phyloP scores from a whole-genome alignment of 2,113 vertebrate species.

The Anarhynchus alexandrinus region DNA sequence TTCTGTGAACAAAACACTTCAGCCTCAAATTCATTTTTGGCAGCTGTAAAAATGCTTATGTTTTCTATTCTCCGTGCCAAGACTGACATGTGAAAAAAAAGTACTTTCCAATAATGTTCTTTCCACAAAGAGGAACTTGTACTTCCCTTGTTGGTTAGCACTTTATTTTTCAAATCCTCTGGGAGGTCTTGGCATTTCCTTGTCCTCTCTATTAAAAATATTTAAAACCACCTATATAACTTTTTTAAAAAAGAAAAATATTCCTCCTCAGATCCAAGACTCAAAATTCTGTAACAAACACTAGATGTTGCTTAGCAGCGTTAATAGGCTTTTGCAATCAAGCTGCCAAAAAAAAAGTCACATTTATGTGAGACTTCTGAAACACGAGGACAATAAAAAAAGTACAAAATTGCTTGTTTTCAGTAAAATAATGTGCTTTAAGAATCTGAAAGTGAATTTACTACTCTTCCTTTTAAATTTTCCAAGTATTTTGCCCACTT shows the following conservation, averaged over 20 bases:
- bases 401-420: background rate
- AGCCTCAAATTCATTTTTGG: background rate
- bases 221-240: background rate
- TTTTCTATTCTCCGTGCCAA: background rate
- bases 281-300: background rate
- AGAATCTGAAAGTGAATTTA: background rate
- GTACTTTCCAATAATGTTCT: background rate
- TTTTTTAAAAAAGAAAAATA: background rate
- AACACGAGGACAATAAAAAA: background rate
- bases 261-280: background rate
- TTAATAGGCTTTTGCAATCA: background rate
- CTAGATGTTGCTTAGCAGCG: background rate
- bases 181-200: background rate
- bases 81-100: background rate
- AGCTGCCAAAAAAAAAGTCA: background rate
- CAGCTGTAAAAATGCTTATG: background rate
- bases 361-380: background rate
- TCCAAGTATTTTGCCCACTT: background rate
- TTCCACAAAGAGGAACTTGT: background rate
- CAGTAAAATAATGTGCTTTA: background rate
- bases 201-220: background rate
- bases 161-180: background rate
- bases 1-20: background rate
- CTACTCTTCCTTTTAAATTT: background rate
- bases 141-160: background rate